Base-by-base conservation (phyloP, 2,797 vertebrate species). In the Cyclopterus lumpus region DNA sequence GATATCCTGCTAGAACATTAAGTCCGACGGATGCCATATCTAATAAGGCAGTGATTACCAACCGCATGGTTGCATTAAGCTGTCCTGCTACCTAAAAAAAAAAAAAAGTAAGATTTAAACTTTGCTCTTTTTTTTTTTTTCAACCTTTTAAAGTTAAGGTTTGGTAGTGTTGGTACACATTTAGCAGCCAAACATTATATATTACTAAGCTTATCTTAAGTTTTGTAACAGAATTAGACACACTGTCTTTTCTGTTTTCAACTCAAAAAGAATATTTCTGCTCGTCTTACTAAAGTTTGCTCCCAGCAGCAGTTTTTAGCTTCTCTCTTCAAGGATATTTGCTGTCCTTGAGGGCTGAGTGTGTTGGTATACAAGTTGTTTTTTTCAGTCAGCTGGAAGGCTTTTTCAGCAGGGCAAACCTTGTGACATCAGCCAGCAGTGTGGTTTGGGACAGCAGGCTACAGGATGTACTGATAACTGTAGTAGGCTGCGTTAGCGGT, bases 381-480 rank as follows among this genome's bases (percentile, higher is more conserved):
- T 24, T 51, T 5, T 53, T 38, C 51, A 53, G 70, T 82, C 81
- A 87, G 86, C 79, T 82, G 75, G 46, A 55, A 28, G 22, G 20
- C 12, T 70, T 69, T 77, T 71, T 78, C 18, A 67, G 34, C 26
- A 20, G 62, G 70, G 77, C 24, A 42, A 70, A 73, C 60, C 72
- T 86, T 81, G 80, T 89, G 83, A 86, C 77, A 76, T 71, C 24
- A 82, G 63, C 34, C 67, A 61, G 54, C 26, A 40, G 24, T 68
- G 51, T 71, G 65, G 59, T 60, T 80, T 69, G 24, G 36, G 32
- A 15, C 26, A 62, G 61, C 54, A 22, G 30, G 7, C 64, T 30
- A 36, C 49, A 63, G 36, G 28, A 55, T 71, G 51, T 4, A 10
- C 65, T 67, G 51, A 79, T 62, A 67, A 66, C 73, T 58, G 10